Evolutionary conservation across 2,888 invertebrate species (phyloP), one percentile per base, ranked within the genome.

Genomic region (Mesopsocus fuscifrons): DNA sequence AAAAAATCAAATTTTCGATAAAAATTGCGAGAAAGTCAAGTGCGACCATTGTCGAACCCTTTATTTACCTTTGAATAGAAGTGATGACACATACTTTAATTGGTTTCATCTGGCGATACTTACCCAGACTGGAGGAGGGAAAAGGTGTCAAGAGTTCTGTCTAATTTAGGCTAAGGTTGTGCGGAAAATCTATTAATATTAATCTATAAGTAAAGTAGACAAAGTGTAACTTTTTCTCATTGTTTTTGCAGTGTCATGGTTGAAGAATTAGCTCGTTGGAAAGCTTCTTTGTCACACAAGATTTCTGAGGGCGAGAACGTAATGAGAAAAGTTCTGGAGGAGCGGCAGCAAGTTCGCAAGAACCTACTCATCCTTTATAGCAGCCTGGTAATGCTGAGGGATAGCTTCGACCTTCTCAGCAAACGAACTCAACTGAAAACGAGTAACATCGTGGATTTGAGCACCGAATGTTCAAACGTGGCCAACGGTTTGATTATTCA

Each of bases 241-340:
- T 52, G 35, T 34, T 42, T 43, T 42, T 66, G 32, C 55, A 89
- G 91, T 59, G 71, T 91, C 45, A 84, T 92, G 80, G 81, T 89
- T 2, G 91, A 92, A 62, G 91, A 92, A 62, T 60, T 91, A 49
- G 88, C 88, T 1, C 70, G 76, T 51, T 85, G 85, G 73, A 88
- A 89, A 59, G 81, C 81, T 40, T 70, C 76, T 43, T 64, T 89
- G 18, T 73, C 72, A 8, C 38, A 43, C 15, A 43, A 34, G 21
- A 34, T 43, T 13, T 21, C 18, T 35, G 43, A 43, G 11, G 33
- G 21, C 22, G 34, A 43, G n/a, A 35, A 43, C 11, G 21, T 43
- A 4, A 35, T 32, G 16, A 43, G 17, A 11, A 44, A 43, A 44
- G 11, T 44, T n/a, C n/a, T 32, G n/a, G 42, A 44, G 3, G 43